These are phyloP conservation scores for Meloidogyne chitwoodi DNA, from an alignment of 1,140 invertebrate genomes.

Conservation along the genomic window DNA sequence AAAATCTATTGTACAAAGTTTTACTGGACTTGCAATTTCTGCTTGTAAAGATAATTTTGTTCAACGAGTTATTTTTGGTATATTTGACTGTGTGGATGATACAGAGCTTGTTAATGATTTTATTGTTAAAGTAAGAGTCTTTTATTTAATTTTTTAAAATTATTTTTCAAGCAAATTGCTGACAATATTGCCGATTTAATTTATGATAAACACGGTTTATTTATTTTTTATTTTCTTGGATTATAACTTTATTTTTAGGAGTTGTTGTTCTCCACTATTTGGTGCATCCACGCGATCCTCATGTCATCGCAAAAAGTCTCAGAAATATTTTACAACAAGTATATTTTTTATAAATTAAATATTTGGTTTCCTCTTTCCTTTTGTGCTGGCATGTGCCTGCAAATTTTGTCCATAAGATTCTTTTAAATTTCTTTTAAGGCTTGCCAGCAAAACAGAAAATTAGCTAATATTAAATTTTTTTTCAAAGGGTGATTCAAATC, in stretches of 20 bases:
- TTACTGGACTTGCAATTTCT: constrained; percentile 78
- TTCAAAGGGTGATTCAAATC: constrained; percentile 42
- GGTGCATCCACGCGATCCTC: constrained; percentile 71
- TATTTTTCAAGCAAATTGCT: constrained; percentile 69
- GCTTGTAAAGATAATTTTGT: constrained; percentile 80
- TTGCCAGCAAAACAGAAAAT: no score
- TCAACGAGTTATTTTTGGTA: constrained; percentile 74
- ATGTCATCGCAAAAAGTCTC: constrained; percentile 37
- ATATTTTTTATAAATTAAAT: no score
- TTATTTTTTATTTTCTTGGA: constrained; percentile 34
- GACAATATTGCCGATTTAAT: constrained; percentile 65
- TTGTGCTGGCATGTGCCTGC: no score
- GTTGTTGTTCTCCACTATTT: constrained; percentile 73
- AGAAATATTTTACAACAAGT: constrained; percentile 38
- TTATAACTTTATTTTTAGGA: constrained; percentile 53
- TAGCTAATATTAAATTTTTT: neutral
- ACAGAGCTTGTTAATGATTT: constrained; percentile 82
- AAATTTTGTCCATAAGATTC: no score
- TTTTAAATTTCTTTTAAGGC: no score
- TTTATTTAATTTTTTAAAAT: neutral
- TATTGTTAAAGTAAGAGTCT: constrained; percentile 61
- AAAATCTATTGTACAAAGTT: constrained; percentile 64
- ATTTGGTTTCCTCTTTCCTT: no score
- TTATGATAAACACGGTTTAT: constrained; percentile 33
- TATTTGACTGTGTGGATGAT: constrained; percentile 86